Evolutionary conservation across 2,888 invertebrate genomes (phyloP).

Genomic region (Troides aeacus): DNA sequence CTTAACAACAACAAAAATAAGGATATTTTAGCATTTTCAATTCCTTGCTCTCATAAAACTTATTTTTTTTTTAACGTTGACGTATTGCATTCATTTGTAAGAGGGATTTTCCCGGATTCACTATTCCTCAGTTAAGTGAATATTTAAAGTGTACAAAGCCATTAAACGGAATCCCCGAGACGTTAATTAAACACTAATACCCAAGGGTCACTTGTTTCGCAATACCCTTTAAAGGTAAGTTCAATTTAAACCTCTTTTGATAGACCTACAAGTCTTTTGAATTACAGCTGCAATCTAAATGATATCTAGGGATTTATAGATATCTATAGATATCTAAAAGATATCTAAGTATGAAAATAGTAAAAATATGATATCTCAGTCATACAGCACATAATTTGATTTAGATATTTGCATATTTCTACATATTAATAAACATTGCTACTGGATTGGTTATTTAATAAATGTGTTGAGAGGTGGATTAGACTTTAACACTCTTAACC

Average conservation of each 20-base stretch:
- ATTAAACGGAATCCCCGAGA: constrained; percentile 33
- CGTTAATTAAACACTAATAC: constrained; percentile 40
- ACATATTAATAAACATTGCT: too few species aligned
- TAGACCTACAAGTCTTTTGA: constrained; percentile 30
- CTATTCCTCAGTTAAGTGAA: constrained; percentile 31
- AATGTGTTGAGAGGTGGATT: too few species aligned
- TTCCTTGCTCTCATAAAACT: background rate
- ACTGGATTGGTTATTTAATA: too few species aligned
- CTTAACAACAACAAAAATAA: background rate
- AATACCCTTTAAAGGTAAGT: constrained; percentile 33
- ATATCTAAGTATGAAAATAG: too few species aligned
- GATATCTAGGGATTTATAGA: background rate
- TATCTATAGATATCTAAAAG: too few species aligned
- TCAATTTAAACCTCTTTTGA: constrained; percentile 38
- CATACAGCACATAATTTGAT: too few species aligned
- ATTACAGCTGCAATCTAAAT: background rate
- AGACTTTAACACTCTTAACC: too few species aligned
- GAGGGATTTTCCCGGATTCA: constrained; percentile 7
- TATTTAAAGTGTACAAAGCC: constrained; percentile 33
- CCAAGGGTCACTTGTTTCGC: constrained; percentile 35
- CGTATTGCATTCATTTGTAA: constrained; percentile 6
- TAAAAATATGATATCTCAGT: too few species aligned
- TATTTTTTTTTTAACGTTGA: background rate
- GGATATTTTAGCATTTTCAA: background rate
- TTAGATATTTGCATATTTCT: too few species aligned